phyloP scores from a whole-genome alignment of 2,797 vertebrate genomes.

The Pristis pectinata region DNA sequence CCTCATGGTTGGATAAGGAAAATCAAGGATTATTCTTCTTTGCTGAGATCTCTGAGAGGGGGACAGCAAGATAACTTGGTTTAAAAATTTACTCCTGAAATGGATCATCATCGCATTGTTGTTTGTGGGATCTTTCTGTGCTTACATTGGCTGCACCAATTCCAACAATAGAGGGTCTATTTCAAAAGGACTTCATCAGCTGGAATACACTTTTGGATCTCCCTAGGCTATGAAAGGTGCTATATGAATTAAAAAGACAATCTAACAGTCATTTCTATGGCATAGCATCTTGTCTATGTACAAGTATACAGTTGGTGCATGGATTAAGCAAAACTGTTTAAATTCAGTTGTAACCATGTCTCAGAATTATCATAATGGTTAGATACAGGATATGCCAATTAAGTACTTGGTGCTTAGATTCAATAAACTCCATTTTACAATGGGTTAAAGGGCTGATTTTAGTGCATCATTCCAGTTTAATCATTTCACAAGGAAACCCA shows the following conservation, averaged over 20 bases:
- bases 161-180: no score
- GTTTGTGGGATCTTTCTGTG: no score
- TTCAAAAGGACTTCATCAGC: neutral
- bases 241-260: neutral
- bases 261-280: no score
- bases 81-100: no score
- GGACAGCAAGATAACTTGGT: no score
- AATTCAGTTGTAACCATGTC: neutral
- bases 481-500: neutral
- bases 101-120: no score
- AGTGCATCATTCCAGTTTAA: neutral
- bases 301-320: neutral
- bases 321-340: neutral
- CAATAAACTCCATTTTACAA: neutral
- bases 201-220: neutral
- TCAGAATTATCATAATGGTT: slow-evolving; percentile 18
- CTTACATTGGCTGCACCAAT: no score
- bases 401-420: neutral
- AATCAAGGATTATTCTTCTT: no score
- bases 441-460: neutral
- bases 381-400: neutral
- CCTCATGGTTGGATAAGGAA: no score
- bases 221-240: neutral
- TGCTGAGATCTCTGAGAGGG: no score
- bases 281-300: no score